A percentile compares a stretch with the other conserved stretches of the same genome.
These are phyloP conservation scores for Lochmaea capreae DNA, from an alignment of 2,888 invertebrate genomes.

Conservation along the genomic window DNA sequence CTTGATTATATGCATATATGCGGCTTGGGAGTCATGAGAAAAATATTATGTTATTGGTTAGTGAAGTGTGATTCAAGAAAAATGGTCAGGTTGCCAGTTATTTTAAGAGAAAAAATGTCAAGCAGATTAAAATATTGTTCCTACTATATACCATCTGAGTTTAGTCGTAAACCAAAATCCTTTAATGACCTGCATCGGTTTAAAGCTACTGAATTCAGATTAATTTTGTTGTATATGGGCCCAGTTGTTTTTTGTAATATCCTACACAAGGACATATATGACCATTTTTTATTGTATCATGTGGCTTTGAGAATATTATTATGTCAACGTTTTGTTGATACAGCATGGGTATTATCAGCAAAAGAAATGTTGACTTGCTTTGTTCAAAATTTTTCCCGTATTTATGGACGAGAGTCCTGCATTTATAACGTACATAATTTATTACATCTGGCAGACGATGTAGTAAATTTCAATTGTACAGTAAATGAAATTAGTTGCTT, in stretches of 20 bases:
- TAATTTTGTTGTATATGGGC: slow-evolving; percentile 10
- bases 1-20: slow-evolving; percentile 40
- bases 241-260: slow-evolving; percentile 19
- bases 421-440: slow-evolving; percentile 44
- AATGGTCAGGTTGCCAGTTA: slow-evolving; percentile 19
- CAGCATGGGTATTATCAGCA: slow-evolving; percentile 24
- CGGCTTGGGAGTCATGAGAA: slow-evolving; percentile 43
- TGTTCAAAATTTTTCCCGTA: slow-evolving; percentile 31
- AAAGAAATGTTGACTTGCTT: slow-evolving; percentile 34
- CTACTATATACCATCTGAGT: slow-evolving; percentile 34
- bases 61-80: slow-evolving; percentile 22
- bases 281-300: slow-evolving; percentile 16
- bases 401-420: slow-evolving; percentile 33
- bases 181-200: slow-evolving; percentile 38
- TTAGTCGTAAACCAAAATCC: slow-evolving; percentile 36
- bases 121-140: slow-evolving; percentile 22
- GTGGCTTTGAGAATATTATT: slow-evolving; percentile 36
- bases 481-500: slow-evolving; percentile 39
- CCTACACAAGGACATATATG: slow-evolving; percentile 22
- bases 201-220: slow-evolving; percentile 32
- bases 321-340: slow-evolving; percentile 18
- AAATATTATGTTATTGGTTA: slow-evolving; percentile 38
- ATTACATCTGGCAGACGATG: slow-evolving; percentile 41
- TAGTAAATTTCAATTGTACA: slow-evolving; percentile 30
- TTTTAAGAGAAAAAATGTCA: slow-evolving; percentile 30